Evolutionary conservation across 2,888 invertebrate species (phyloP).

Genomic region (Bugulina stolonifera): DNA sequence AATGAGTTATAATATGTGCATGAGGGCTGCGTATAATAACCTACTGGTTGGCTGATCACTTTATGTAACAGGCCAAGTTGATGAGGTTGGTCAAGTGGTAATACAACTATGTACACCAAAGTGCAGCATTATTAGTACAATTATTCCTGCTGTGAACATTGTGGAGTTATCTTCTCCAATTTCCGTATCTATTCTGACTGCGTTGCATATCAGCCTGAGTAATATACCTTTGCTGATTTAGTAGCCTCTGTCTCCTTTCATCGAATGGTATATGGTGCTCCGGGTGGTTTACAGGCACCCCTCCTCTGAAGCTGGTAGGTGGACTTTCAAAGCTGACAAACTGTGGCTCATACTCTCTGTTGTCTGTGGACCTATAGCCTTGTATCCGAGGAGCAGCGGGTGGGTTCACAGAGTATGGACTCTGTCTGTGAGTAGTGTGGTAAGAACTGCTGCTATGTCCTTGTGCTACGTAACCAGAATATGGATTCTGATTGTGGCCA

Average conservation of each 20-base stretch:
- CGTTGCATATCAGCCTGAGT: neutral
- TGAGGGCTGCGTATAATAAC: too few species aligned
- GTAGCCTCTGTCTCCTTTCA: conserved; percentile 5
- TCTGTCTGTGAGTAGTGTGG: neutral
- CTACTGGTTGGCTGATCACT: too few species aligned
- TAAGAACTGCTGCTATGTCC: neutral
- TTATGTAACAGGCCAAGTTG: too few species aligned
- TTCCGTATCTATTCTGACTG: neutral
- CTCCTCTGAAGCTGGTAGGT: conserved; percentile 10
- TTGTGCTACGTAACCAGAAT: neutral
- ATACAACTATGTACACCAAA: too few species aligned
- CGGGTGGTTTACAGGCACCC: conserved; percentile 8
- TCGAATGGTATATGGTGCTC: neutral
- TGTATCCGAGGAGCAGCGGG: neutral
- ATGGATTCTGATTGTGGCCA: neutral
- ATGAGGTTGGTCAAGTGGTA: too few species aligned
- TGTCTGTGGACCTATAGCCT: conserved; percentile 14
- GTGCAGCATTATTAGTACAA: too few species aligned
- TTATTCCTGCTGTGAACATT: too few species aligned
- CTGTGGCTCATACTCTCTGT: conserved; percentile 13
- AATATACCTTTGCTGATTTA: neutral
- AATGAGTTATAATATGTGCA: too few species aligned
- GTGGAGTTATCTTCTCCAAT: neutral
- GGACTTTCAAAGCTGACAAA: conserved; percentile 1
- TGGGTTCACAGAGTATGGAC: neutral